phyloP scores from a whole-genome alignment of 2,113 vertebrate genomes.

The Kryptolebias marmoratus region DNA sequence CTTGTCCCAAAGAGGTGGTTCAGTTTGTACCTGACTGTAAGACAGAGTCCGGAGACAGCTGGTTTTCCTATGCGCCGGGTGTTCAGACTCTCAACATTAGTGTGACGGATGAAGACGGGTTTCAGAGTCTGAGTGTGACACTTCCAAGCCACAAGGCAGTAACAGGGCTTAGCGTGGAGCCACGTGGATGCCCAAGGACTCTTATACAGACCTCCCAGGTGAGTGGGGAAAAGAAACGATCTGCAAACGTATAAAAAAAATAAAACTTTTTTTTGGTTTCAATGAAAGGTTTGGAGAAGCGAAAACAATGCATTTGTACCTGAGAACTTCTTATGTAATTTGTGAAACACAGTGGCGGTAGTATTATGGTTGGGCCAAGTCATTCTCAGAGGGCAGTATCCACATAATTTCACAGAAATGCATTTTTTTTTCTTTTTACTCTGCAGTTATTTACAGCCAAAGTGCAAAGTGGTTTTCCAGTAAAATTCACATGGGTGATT shows the following conservation, averaged over 20 bases:
- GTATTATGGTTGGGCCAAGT: no score
- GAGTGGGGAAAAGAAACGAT: not conserved
- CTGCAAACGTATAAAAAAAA: not conserved
- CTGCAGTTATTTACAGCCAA: constrained; percentile 75
- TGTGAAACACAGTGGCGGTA: no score
- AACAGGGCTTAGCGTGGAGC: constrained; percentile 74
- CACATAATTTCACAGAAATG: no score
- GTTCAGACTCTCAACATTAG: constrained; percentile 66
- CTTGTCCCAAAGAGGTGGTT: constrained; percentile 71
- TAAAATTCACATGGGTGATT: constrained; percentile 80
- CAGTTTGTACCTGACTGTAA: constrained; percentile 50
- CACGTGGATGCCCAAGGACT: constrained; percentile 66
- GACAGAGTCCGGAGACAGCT: constrained; percentile 42
- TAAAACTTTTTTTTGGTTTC: no score
- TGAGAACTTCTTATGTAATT: no score
- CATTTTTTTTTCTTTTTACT: not conserved
- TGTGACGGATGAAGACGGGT: constrained; percentile 56
- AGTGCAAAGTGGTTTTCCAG: constrained; percentile 77
- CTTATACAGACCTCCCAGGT: constrained; percentile 78
- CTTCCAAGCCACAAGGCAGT: constrained; percentile 72
- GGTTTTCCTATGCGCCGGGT: constrained; percentile 75
- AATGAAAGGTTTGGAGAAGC: no score
- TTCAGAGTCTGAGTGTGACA: constrained; percentile 68
- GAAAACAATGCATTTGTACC: no score
- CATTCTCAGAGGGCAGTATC: no score